Conservation (phyloP, 2,888 invertebrate species). For the Rhamnusium bicolor region DNA sequence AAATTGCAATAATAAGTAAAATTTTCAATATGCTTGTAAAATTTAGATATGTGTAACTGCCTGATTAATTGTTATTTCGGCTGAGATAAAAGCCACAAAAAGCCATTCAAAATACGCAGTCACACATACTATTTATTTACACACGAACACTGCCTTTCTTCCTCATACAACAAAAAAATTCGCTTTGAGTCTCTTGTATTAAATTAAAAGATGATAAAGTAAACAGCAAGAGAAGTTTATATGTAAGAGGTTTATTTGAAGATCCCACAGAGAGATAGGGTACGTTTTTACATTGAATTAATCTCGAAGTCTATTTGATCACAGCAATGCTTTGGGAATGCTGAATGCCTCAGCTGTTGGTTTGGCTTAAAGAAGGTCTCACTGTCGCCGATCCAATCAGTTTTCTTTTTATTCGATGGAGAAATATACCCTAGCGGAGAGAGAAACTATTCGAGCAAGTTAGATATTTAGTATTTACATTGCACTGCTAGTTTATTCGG, state of each 20-base stretch:
- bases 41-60: no score
- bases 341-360: constrained; percentile 14
- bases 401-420: constrained; percentile 22
- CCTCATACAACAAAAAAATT: neutral
- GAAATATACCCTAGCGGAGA: constrained; percentile 11
- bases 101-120: neutral
- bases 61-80: no score
- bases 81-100: neutral
- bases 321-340: constrained; percentile 13
- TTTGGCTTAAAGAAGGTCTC: constrained; percentile 11
- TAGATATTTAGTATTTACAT: neutral
- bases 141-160: neutral
- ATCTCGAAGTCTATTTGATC: constrained; percentile 27
- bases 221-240: constrained; percentile 1
- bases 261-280: constrained; percentile 25
- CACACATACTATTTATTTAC: neutral
- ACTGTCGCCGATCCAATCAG: constrained; percentile 26
- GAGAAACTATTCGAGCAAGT: neutral
- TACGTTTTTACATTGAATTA: constrained; percentile 34
- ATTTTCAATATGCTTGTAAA: no score
- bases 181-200: constrained; percentile 6
- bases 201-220: constrained; percentile 30
- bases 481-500: neutral
- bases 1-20: no score
- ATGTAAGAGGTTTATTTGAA: constrained; percentile 1